Evolutionary conservation across 1,140 invertebrate species (phyloP), one percentile per base, ranked within the genome.

Genomic region (Brachionus plicatilis): DNA sequence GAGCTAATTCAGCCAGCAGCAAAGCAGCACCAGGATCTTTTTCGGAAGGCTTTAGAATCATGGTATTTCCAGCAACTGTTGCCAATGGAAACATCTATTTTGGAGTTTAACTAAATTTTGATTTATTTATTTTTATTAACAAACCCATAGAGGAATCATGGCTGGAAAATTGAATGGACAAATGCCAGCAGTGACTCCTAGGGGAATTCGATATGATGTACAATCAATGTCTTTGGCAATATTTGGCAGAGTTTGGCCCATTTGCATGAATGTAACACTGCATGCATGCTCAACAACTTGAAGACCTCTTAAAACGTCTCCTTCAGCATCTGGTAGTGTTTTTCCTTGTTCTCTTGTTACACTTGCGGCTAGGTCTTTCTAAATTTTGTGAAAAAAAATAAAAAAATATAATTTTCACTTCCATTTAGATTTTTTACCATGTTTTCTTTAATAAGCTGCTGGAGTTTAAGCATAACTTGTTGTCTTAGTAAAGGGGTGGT

Each of bases 261-360:
- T 92, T 86, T 95, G 93, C 0, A 99, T 91, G 12, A 92, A 93
- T 2, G 97, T 95, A 85, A 98, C 95, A 86, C 94, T 94, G 88
- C 96, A 96, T 86, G 95, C 95, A 87, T 97, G 95, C 88, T 99
- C 97, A 27, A 99, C 96, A 68, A 98, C 95, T 93, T 99, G 97
- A 83, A 99, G 92, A 80, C 98, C 98, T 88, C 98, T 92, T 65
- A 97, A 92, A 4, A 99, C 97, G 91, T 99, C 98, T 70, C 98
- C 98, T 89, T 99, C 96, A 29, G 98, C 97, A 91, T 99, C 98
- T 24, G 93, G 92, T 70, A 96, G 90, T 0, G 98, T 99, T 90
- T 99, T 99, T 29, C 98, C 98, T 91, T 99, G 97, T 91, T 99
- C 97, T 86, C 92, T 90, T 11, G 97, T 99, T 45, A 99, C 94